Evolutionary conservation across 1,140 invertebrate genomes (phyloP).

Genomic region (Drosophila lowei): DNA sequence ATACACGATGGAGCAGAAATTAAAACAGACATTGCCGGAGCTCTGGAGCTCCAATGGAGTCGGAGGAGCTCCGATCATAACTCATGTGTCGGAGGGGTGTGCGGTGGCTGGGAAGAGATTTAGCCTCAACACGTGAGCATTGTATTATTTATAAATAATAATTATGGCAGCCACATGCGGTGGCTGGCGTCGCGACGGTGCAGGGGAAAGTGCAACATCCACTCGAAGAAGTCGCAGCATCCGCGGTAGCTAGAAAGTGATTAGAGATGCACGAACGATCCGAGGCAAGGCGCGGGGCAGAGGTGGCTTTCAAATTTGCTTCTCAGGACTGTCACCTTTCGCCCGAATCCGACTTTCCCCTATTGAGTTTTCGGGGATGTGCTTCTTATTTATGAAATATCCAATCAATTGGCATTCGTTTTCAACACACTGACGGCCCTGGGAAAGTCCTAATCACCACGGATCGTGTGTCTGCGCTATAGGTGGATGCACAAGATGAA

Average conservation of each 20-base stretch:
- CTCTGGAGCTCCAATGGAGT: constrained; percentile 1
- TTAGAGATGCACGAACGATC: constrained; percentile 32
- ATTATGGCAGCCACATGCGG: constrained; percentile 64
- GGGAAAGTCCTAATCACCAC: constrained; percentile 44
- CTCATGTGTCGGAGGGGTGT: constrained; percentile 32
- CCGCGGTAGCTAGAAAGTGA: constrained; percentile 41
- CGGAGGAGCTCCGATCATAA: constrained; percentile 47
- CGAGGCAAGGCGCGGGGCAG: neutral
- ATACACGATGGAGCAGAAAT: constrained; percentile 28
- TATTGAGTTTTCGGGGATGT: constrained; percentile 34
- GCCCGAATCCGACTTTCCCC: constrained; percentile 35
- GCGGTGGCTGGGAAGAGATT: constrained; percentile 27
- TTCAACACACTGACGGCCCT: constrained; percentile 11
- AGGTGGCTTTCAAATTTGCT: constrained; percentile 52
- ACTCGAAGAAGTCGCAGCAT: constrained; percentile 26
- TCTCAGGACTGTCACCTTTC: constrained; percentile 75
- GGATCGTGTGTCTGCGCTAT: constrained; percentile 8
- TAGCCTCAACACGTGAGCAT: constrained; percentile 64
- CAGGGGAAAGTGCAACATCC: constrained; percentile 35
- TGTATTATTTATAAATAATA: constrained; percentile 76
- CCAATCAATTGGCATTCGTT: constrained; percentile 44
- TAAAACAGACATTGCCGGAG: constrained; percentile 12
- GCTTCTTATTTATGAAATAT: constrained; percentile 50
- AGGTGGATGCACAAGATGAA: neutral
- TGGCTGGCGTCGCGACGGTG: neutral